A percentile compares a stretch with the other conserved stretches of the same genome.
These are phyloP conservation scores for Meiosimyza platycephala DNA, from an alignment of 2,888 invertebrate species.

Conservation along the genomic window DNA sequence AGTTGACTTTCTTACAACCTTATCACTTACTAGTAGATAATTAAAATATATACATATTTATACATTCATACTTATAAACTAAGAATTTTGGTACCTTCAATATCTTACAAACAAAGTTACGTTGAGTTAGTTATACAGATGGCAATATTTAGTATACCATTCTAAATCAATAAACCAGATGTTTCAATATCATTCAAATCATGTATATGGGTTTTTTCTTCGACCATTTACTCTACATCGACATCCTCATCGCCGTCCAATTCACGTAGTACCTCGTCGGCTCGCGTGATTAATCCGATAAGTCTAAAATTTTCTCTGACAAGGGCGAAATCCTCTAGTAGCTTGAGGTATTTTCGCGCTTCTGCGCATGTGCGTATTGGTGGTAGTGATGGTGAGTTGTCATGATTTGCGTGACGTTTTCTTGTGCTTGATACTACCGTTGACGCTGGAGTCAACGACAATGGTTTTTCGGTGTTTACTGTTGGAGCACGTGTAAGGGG, in stretches of 20 bases:
- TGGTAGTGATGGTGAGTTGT: conserved; percentile 36
- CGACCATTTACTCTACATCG: conserved; percentile 44
- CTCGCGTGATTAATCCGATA: conserved; percentile 61
- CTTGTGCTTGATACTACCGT: conserved; percentile 15
- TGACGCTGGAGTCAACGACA: conserved; percentile 2
- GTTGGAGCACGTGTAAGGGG: conserved; percentile 46
- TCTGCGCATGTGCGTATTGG: conserved; percentile 52
- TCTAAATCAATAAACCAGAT: too few species aligned
- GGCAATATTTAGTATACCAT: too few species aligned
- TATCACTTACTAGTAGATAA: neutral
- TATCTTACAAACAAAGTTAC: too few species aligned
- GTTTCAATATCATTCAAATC: too few species aligned
- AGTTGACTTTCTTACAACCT: neutral
- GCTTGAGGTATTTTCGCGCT: conserved; percentile 62
- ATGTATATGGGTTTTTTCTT: neutral
- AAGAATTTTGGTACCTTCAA: too few species aligned
- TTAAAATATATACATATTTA: too few species aligned
- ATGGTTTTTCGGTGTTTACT: conserved; percentile 6
- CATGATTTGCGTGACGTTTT: conserved; percentile 25
- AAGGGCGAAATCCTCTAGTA: conserved; percentile 61
- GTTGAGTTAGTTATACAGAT: too few species aligned
- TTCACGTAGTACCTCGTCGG: conserved; percentile 61
- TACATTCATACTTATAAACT: too few species aligned
- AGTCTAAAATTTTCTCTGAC: conserved; percentile 61
- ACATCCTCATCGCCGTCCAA: conserved; percentile 53